Percentiles rank a stretch among this genome's conserved stretches.
These are phyloP conservation scores for Ecdyonurus torrentis DNA, from an alignment of 2,888 invertebrate genomes.

Conservation along the genomic window DNA sequence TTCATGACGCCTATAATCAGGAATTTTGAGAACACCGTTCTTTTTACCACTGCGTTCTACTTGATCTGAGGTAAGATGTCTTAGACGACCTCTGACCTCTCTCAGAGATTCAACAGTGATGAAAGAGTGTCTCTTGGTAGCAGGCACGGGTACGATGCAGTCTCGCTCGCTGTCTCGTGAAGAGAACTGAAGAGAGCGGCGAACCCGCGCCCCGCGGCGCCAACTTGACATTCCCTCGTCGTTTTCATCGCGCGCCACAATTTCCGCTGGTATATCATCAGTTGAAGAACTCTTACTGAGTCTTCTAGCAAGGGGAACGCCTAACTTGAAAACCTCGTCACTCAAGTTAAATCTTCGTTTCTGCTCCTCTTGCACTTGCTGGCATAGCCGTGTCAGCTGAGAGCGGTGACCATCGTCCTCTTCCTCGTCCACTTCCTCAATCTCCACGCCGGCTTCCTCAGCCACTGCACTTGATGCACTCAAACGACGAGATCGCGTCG, in stretches of 20 bases:
- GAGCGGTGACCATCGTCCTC: slow-evolving; percentile 17
- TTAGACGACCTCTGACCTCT: slow-evolving; percentile 38
- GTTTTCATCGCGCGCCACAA: slow-evolving; percentile 21
- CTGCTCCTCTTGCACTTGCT: slow-evolving; percentile 26
- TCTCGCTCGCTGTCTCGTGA: neutral
- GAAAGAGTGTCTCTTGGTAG: slow-evolving; percentile 27
- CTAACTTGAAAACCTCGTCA: neutral
- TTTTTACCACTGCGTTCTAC: neutral
- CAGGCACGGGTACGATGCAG: neutral
- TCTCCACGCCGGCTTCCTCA: neutral
- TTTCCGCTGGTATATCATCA: slow-evolving; percentile 15
- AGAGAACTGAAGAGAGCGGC: slow-evolving; percentile 49
- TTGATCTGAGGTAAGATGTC: slow-evolving; percentile 27
- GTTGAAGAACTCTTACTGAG: slow-evolving; percentile 5
- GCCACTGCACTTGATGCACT: neutral
- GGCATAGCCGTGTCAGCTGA: slow-evolving; percentile 28
- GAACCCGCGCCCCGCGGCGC: slow-evolving; percentile 43
- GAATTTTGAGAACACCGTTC: slow-evolving; percentile 3
- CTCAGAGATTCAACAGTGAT: slow-evolving; percentile 41
- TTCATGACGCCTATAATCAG: neutral
- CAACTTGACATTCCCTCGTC: slow-evolving; percentile 31
- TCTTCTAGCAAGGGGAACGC: slow-evolving; percentile 10
- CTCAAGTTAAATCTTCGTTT: neutral
- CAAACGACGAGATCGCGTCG: slow-evolving; percentile 15
- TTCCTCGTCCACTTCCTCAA: neutral